Evolutionary conservation across 2,888 invertebrate genomes (phyloP).

Genomic region (Tineola bisselliella): DNA sequence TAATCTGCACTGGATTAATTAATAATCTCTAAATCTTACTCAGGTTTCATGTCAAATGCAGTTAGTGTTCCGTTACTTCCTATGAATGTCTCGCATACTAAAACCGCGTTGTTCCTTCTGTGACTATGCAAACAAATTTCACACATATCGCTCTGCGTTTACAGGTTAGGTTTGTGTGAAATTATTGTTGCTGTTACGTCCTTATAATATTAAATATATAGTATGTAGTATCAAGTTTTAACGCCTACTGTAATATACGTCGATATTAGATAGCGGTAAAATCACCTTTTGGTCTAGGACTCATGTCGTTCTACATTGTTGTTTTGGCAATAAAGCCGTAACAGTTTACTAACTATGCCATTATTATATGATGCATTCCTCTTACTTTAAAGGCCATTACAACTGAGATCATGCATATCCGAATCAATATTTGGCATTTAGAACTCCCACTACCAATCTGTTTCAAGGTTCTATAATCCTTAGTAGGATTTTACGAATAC

Average conservation of each 20-base stretch:
- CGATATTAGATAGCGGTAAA: conserved; percentile 11
- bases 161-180: not conserved
- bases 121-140: not conserved
- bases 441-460: too few species aligned
- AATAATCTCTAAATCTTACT: not conserved
- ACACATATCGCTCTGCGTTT: not conserved
- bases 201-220: not conserved
- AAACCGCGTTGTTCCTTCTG: conserved; percentile 21
- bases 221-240: conserved; percentile 4
- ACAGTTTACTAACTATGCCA: not conserved
- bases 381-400: too few species aligned
- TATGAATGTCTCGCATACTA: conserved; percentile 48
- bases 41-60: not conserved
- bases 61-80: conserved; percentile 54
- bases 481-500: too few species aligned
- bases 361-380: too few species aligned
- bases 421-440: too few species aligned
- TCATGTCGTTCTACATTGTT: not conserved
- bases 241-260: conserved; percentile 10
- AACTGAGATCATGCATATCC: too few species aligned
- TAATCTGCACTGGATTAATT: too few species aligned
- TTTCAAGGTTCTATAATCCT: too few species aligned
- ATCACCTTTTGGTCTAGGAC: conserved; percentile 11
- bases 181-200: not conserved
- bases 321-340: not conserved